Evolutionary conservation across 2,113 vertebrate genomes (phyloP).

Genomic region (Cervus canadensis): DNA sequence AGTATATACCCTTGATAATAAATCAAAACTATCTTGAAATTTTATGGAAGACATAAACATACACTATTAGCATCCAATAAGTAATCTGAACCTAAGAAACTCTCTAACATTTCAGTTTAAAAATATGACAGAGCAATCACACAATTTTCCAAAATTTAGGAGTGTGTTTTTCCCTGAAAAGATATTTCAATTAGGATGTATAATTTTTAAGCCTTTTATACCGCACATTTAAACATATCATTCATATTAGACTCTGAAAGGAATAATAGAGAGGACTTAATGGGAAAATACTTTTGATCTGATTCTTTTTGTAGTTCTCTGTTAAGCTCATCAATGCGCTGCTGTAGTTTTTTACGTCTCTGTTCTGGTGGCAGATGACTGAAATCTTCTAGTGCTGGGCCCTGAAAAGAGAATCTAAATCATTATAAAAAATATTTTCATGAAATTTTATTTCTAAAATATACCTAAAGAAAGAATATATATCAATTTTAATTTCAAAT

Average conservation of each 20-base stretch:
- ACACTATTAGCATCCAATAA: neutral
- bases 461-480: conserved; percentile 23
- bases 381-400: conserved; percentile 94
- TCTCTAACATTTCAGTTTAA: conserved; percentile 15
- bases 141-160: conserved; percentile 4
- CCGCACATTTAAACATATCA: neutral
- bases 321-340: conserved; percentile 95
- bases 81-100: conserved; percentile 28
- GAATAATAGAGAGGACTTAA: neutral
- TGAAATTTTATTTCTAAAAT: neutral
- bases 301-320: conserved; percentile 96
- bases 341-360: conserved; percentile 95
- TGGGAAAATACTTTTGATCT: conserved; percentile 90
- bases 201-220: neutral
- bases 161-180: conserved; percentile 6
- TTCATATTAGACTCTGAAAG: neutral
- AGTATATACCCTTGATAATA: conserved; percentile 4
- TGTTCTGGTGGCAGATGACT: conserved; percentile 98
- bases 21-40: conserved; percentile 7
- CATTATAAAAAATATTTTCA: conserved; percentile 43
- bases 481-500: conserved; percentile 40
- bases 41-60: neutral
- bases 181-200: conserved; percentile 22
- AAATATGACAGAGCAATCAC: neutral
- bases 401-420: conserved; percentile 81